Evolutionary conservation across 2,113 vertebrate genomes (phyloP).

Genomic region (Dasyprocta punctata): DNA sequence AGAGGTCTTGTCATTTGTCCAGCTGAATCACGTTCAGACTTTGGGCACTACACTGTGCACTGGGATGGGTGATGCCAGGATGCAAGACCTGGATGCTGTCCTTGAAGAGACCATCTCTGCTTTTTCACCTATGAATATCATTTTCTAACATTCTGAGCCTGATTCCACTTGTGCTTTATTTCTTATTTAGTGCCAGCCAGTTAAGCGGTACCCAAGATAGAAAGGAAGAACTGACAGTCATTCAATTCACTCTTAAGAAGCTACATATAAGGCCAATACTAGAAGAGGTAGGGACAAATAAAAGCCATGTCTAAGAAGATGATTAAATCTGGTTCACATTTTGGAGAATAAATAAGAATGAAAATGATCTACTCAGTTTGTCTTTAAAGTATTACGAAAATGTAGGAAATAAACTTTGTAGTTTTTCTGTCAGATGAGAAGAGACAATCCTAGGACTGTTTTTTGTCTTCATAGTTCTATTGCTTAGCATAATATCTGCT

Average conservation of each 20-base stretch:
- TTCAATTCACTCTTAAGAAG: background rate
- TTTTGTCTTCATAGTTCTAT: background rate
- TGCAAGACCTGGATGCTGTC: background rate
- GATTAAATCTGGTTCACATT: slow-evolving; percentile 3
- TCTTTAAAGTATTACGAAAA: slow-evolving; percentile 36
- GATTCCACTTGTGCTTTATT: slow-evolving; percentile 47
- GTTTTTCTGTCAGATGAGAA: background rate
- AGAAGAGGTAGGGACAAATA: background rate
- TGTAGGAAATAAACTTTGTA: slow-evolving; percentile 16
- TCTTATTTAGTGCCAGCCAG: background rate
- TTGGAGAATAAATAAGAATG: background rate
- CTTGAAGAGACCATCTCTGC: background rate
- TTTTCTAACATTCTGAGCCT: slow-evolving; percentile 28
- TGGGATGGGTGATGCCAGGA: background rate
- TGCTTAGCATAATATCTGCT: background rate
- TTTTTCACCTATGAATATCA: background rate
- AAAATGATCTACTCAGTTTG: background rate
- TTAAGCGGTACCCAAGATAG: background rate
- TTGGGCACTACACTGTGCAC: background rate
- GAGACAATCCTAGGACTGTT: background rate
- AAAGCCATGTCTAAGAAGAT: slow-evolving; percentile 8
- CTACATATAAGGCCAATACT: background rate
- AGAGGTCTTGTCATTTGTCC: background rate
- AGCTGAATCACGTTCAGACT: background rate
- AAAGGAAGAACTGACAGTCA: background rate